Base-by-base conservation (phyloP, 2,113 vertebrate genomes). In the Cnemophilus loriae region DNA sequence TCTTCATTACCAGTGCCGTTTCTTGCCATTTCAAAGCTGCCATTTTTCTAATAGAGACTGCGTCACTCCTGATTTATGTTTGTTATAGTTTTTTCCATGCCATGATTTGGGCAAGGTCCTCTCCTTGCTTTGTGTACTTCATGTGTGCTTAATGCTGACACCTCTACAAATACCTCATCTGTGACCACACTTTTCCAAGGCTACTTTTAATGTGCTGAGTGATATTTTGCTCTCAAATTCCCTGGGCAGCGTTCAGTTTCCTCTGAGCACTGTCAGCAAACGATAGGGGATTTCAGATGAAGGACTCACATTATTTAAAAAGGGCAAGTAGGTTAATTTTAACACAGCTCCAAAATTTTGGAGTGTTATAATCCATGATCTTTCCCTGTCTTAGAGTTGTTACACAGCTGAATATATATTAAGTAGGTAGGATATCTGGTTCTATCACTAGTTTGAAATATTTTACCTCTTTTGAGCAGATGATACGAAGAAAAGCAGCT, bases 211-310 rank as follows among this genome's bases (percentile, higher is more conserved):
- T 50, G 63, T 80, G 46, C 68, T 59, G 59, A 61, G 75, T 86
- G 76, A 42, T 88, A 27, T 90, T 97, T 86, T 92, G 79, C 42
- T 94, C 59, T 95, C 44, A 33, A 8, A 50, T 86, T 86, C 63
- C 37, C 42, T 90, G 79, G 76, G 59, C 39, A 77, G 82, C 65
- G 73, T 94, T 75, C 79, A 94, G 67, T 84, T 90, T 92, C 55
- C 24, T 89, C 75, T 83, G 85, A 55, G 35, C n/a, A 47, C 35
- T 86, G 71, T 80, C 88, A 65, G 28, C 59, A 88, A 88, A 8
- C 77, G 50, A 57, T 53, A 69, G 55, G 50, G 27, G 5, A 39
- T 73, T 93, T 86, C 53, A 90, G 49, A 76, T 57, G 37, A 90
- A 97, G 71, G 55, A 7, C 53, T 91, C 11, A 19, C 0, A 3